These are phyloP conservation scores for Crematogaster levior DNA, from an alignment of 2,888 invertebrate species.

Conservation along the genomic window DNA sequence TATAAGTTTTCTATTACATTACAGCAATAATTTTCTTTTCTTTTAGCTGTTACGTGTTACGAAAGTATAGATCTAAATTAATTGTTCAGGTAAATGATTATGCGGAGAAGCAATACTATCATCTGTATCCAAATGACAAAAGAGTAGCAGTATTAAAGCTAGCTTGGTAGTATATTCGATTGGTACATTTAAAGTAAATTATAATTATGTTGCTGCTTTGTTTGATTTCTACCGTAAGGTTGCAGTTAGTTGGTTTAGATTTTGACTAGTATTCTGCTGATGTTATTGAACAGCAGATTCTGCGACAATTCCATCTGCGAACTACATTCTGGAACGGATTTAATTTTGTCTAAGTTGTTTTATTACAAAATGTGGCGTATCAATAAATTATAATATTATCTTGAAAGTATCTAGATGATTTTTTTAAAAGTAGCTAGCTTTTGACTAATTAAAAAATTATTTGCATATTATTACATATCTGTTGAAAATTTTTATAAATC, in stretches of 20 bases:
- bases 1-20: background rate
- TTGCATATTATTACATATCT: background rate
- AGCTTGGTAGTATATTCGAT: background rate
- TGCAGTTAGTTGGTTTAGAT: constrained; percentile 3
- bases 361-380: background rate
- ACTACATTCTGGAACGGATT: background rate
- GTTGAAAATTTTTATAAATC: background rate
- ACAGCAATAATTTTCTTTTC: constrained; percentile 44
- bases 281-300: background rate
- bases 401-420: background rate
- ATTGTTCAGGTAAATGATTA: constrained; percentile 56
- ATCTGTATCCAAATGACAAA: background rate
- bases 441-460: background rate
- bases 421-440: background rate
- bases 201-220: background rate
- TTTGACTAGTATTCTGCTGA: background rate
- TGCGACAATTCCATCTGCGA: background rate
- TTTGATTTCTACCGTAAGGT: background rate
- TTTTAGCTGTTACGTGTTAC: constrained; percentile 62
- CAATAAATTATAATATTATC: background rate
- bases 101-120: background rate
- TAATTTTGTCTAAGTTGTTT: background rate
- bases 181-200: background rate
- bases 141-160: background rate
- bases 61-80: constrained; percentile 60